A percentile compares a stretch with the other conserved stretches of the same genome.
phyloP scores from a whole-genome alignment of 1,140 invertebrate species.

The Scaptodrosophila lebanonensis region DNA sequence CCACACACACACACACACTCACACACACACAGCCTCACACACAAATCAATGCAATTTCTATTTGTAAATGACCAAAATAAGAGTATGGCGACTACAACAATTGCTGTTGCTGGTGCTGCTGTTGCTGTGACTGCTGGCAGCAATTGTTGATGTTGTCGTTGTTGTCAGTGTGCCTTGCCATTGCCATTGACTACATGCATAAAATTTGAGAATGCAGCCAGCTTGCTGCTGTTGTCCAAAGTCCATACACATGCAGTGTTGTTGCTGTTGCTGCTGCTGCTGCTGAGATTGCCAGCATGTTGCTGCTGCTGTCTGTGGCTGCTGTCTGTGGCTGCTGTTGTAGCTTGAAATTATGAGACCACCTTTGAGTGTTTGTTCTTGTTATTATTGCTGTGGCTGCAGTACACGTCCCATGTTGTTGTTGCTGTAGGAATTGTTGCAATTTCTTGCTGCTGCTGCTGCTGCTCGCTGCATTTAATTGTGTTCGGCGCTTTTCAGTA shows the following conservation, averaged over 20 bases:
- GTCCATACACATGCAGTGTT: constrained; percentile 7
- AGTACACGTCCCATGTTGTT: not conserved
- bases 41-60: constrained; percentile 74
- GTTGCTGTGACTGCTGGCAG: not conserved
- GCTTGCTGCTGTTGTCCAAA: too few species aligned
- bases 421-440: constrained; percentile 15
- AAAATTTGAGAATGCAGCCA: constrained; percentile 21
- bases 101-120: constrained; percentile 1
- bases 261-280: constrained; percentile 12
- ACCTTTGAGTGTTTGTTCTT: constrained; percentile 41
- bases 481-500: constrained; percentile 58
- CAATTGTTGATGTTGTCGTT: not conserved
- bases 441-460: constrained; percentile 16
- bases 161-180: too few species aligned
- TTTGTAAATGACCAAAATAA: constrained; percentile 74
- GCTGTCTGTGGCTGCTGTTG: not conserved
- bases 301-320: not conserved
- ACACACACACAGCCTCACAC: too few species aligned
- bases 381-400: not conserved
- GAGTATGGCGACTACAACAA: not conserved
- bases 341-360: constrained; percentile 34
- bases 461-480: constrained; percentile 6
- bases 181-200: constrained; percentile 16
- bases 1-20: too few species aligned
- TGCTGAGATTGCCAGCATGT: not conserved